Percentiles rank a stretch among this genome's conserved stretches.
Evolutionary conservation across 2,113 vertebrate genomes (phyloP).

Genomic region (Willisornis vidua): DNA sequence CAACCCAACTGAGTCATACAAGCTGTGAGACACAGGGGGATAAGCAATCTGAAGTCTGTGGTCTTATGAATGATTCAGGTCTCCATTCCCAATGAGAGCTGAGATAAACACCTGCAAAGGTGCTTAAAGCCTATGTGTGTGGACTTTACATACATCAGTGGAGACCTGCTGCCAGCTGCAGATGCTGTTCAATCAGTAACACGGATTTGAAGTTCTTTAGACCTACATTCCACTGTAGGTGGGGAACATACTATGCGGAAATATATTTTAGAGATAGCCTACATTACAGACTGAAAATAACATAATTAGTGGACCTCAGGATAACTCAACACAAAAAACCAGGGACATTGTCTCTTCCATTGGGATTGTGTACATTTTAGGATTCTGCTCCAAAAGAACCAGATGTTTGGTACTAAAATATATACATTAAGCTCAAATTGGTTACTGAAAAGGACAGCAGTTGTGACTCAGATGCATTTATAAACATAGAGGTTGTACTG

Average conservation of each 20-base stretch:
- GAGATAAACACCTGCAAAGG: background rate
- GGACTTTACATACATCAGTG: background rate
- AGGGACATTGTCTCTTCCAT: background rate
- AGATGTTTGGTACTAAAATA: slow-evolving; percentile 22
- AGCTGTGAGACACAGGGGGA: background rate
- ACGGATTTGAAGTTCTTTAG: background rate
- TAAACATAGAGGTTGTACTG: background rate
- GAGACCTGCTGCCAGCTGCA: background rate
- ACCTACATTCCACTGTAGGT: background rate
- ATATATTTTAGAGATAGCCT: background rate
- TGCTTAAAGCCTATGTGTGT: background rate
- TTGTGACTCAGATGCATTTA: slow-evolving; percentile 24
- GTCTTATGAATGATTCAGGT: background rate
- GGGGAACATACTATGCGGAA: background rate
- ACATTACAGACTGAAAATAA: background rate
- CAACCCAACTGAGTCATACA: background rate
- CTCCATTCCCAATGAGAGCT: background rate
- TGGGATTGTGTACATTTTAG: background rate
- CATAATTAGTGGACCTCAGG: background rate
- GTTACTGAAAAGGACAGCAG: slow-evolving; percentile 22
- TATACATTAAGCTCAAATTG: slow-evolving; percentile 4
- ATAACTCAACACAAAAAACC: background rate
- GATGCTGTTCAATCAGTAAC: background rate
- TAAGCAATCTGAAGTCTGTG: background rate
- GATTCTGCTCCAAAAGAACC: slow-evolving; percentile 2